Percentiles rank a stretch among this genome's conserved stretches.
These are phyloP conservation scores for Trogon melanurus DNA, from an alignment of 2,113 vertebrate genomes.

Conservation along the genomic window DNA sequence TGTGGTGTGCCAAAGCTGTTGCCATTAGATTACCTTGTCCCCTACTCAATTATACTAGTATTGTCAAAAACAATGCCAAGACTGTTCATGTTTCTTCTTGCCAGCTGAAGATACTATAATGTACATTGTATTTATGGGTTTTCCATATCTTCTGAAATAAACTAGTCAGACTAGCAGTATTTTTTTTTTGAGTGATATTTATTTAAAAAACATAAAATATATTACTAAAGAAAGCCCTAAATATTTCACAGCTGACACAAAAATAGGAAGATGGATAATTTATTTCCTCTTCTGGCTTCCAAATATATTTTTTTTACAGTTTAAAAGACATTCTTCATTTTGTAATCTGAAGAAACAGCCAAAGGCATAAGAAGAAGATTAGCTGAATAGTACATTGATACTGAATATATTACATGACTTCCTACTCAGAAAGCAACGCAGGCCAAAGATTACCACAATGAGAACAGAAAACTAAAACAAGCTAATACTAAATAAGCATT, in stretches of 20 bases:
- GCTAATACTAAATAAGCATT: not conserved
- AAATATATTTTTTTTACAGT: not conserved
- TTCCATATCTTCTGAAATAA: constrained; percentile 19
- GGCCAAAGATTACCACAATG: not conserved
- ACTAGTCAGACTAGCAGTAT: not conserved
- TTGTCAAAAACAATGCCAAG: constrained; percentile 43
- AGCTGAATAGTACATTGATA: not conserved
- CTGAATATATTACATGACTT: not conserved
- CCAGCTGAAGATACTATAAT: constrained; percentile 14
- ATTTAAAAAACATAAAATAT: not conserved
- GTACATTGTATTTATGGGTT: constrained; percentile 9
- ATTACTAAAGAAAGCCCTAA: not conserved
- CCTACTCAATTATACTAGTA: constrained; percentile 15
- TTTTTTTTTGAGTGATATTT: constrained; percentile 4
- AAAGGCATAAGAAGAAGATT: not conserved
- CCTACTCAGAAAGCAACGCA: not conserved
- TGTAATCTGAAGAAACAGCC: not conserved
- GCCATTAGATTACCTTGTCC: constrained; percentile 21
- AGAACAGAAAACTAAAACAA: not conserved
- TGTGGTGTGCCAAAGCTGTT: constrained; percentile 38
- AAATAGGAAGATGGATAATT: not conserved
- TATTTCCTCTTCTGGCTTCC: not conserved
- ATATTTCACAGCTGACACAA: not conserved
- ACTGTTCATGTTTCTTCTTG: not conserved
- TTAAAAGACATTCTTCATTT: not conserved